Conservation (phyloP, 2,888 invertebrate genomes). For the Drosophila limbata region DNA sequence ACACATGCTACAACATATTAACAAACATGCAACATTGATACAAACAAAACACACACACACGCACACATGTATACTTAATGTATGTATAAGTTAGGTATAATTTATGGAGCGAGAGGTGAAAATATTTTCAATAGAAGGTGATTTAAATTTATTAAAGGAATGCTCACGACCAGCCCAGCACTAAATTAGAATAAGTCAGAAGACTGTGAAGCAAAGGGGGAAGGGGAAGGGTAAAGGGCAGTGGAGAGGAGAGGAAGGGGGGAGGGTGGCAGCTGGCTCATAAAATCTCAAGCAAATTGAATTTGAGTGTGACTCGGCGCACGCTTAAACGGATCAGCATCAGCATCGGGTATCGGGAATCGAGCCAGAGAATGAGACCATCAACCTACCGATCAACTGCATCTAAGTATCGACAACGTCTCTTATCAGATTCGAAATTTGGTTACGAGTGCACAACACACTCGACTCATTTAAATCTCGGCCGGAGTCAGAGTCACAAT, state of each 20-base stretch:
- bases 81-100: conserved; percentile 60
- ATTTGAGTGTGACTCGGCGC: conserved; percentile 60
- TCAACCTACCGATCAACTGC: conserved; percentile 37
- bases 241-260: neutral
- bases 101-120: conserved; percentile 78
- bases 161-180: conserved; percentile 78
- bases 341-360: conserved; percentile 33
- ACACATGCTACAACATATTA: conserved; percentile 17
- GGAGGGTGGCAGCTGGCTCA: conserved; percentile 42
- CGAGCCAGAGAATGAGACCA: conserved; percentile 9
- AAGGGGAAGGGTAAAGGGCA: neutral
- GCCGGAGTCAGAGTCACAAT: neutral
- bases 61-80: conserved; percentile 17
- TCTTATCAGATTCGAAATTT: conserved; percentile 67
- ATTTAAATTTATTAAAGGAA: conserved; percentile 82
- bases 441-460: conserved; percentile 58
- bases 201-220: conserved; percentile 2
- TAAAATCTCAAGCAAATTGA: conserved; percentile 78
- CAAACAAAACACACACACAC: conserved; percentile 1
- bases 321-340: conserved; percentile 61
- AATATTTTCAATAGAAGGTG: conserved; percentile 82
- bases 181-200: conserved; percentile 77
- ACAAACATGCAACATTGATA: conserved; percentile 26
- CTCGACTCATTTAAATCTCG: conserved; percentile 72
- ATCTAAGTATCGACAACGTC: conserved; percentile 49